These are phyloP conservation scores for Canis aureus DNA, from an alignment of 2,113 vertebrate species.

Conservation along the genomic window DNA sequence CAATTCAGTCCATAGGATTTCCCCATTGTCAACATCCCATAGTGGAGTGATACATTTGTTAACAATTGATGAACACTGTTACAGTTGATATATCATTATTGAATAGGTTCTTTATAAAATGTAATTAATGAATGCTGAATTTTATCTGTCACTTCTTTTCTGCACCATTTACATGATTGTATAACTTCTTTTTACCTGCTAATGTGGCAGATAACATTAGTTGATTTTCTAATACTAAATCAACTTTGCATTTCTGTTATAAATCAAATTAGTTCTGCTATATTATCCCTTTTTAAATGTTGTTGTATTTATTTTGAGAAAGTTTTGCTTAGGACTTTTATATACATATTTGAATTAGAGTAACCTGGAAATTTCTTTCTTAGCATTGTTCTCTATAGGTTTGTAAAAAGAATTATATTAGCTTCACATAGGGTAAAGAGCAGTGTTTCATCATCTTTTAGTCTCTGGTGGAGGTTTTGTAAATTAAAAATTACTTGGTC, in stretches of 20 bases:
- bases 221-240: background rate
- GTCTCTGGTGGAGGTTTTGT: background rate
- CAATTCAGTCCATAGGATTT: background rate
- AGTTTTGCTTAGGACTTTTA: background rate
- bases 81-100: background rate
- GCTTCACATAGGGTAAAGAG: background rate
- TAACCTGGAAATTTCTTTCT: background rate
- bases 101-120: background rate
- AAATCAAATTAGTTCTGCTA: background rate
- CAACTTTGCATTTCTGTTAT: background rate
- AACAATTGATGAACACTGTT: background rate
- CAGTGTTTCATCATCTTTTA: background rate
- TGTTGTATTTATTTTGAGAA: background rate
- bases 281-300: background rate
- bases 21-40: background rate
- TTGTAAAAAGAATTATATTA: background rate
- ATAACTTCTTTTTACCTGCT: background rate
- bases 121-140: background rate
- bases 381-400: background rate
- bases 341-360: background rate
- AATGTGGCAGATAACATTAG: background rate
- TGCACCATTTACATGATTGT: background rate
- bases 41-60: background rate
- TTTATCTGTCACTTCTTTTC: background rate
- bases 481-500: constrained; percentile 20